These are phyloP conservation scores for Trematocara caparti DNA, from an alignment of 2,797 vertebrate species.

Conservation along the genomic window DNA sequence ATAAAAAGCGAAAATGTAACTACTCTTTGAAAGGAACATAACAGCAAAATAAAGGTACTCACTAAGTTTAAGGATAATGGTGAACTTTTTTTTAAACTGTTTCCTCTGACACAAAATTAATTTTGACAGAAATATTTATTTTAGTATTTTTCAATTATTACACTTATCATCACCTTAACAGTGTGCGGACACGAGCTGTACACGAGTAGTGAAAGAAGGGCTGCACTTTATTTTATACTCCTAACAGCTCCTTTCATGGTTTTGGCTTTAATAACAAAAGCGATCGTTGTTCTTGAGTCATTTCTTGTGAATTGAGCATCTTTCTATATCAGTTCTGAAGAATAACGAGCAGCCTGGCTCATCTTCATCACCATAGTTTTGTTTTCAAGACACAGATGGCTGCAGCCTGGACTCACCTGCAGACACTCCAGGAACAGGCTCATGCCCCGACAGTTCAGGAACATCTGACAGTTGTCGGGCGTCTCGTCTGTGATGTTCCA, in stretches of 20 bases:
- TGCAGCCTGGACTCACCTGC: conserved; percentile 71
- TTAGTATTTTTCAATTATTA: neutral
- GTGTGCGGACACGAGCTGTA: neutral
- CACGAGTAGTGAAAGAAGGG: neutral
- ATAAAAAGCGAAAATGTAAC: neutral
- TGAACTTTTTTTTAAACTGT: neutral
- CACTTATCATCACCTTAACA: neutral
- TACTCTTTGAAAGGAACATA: neutral
- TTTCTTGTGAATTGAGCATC: neutral
- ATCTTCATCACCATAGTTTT: neutral
- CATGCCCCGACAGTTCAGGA: conserved; percentile 95
- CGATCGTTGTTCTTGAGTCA: neutral
- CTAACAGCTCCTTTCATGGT: neutral
- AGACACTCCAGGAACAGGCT: conserved; percentile 94
- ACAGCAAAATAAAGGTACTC: neutral
- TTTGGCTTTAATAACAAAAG: neutral
- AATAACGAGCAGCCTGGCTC: neutral
- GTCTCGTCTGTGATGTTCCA: conserved; percentile 99
- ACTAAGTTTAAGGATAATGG: neutral
- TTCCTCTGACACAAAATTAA: neutral
- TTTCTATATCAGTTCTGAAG: neutral
- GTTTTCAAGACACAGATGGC: neutral
- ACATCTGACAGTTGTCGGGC: conserved; percentile 98
- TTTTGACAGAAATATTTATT: neutral
- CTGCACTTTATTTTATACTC: neutral